Conservation (phyloP, 2,888 invertebrate genomes). For the Parnassius orleans region DNA sequence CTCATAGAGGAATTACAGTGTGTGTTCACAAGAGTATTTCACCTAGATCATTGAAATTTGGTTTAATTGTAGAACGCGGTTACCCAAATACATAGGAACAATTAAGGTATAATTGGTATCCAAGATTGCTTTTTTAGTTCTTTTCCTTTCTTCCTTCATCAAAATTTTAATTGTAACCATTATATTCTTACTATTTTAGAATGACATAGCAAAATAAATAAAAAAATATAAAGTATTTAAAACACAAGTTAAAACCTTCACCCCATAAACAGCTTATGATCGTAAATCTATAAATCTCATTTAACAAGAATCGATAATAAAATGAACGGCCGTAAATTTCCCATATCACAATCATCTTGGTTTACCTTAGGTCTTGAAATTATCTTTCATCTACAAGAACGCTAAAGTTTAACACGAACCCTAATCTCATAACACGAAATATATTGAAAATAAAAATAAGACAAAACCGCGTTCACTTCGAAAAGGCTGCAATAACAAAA, state of each 20-base stretch:
- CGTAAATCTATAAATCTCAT: constrained; percentile 13
- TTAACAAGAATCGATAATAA: constrained; percentile 27
- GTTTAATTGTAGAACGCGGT: too few species aligned
- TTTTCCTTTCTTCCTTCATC: too few species aligned
- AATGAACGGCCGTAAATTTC: constrained; percentile 22
- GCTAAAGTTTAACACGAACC: constrained; percentile 27
- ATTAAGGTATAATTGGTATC: too few species aligned
- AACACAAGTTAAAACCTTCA: neutral
- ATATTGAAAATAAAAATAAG: constrained; percentile 16
- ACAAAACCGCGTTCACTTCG: constrained; percentile 3
- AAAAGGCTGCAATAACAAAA: constrained; percentile 1
- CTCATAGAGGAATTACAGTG: too few species aligned
- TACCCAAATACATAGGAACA: too few species aligned
- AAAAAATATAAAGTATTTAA: too few species aligned
- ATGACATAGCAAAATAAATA: too few species aligned
- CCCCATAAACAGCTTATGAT: constrained; percentile 9
- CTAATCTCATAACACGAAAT: constrained; percentile 21
- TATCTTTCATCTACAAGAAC: constrained; percentile 24
- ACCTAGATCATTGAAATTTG: too few species aligned
- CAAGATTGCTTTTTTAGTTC: too few species aligned
- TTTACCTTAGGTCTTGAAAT: constrained; percentile 26
- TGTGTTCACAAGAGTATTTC: too few species aligned
- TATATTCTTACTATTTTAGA: too few species aligned
- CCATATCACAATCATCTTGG: constrained; percentile 24
- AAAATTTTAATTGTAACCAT: too few species aligned